Evolutionary conservation across 2,888 invertebrate genomes (phyloP).

Genomic region (Prenolepis imparis): DNA sequence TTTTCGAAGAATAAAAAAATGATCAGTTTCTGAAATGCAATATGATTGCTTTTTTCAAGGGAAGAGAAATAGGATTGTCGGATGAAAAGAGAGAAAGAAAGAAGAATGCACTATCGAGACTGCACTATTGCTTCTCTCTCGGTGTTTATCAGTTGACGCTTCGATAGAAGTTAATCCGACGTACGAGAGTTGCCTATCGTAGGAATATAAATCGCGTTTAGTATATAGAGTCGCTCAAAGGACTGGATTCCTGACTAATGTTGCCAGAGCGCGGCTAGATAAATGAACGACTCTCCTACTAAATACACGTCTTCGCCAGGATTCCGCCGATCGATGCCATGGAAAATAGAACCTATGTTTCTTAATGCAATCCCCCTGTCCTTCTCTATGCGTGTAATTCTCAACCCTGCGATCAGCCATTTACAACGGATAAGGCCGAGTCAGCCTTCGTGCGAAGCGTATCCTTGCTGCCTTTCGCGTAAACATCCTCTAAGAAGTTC

Average conservation of each 20-base stretch:
- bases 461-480: slow-evolving; percentile 42
- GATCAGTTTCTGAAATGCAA: background rate
- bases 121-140: background rate
- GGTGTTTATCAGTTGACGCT: slow-evolving; percentile 29
- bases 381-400: slow-evolving; percentile 59
- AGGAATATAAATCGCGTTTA: slow-evolving; percentile 66
- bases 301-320: slow-evolving; percentile 64
- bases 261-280: slow-evolving; percentile 58
- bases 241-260: slow-evolving; percentile 75
- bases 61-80: background rate
- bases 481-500: slow-evolving; percentile 52
- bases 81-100: background rate
- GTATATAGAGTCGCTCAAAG: slow-evolving; percentile 64
- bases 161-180: slow-evolving; percentile 29
- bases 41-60: background rate
- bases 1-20: background rate
- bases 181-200: slow-evolving; percentile 56
- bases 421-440: slow-evolving; percentile 28
- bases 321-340: slow-evolving; percentile 60
- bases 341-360: slow-evolving; percentile 66
- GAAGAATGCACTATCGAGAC: background rate
- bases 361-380: slow-evolving; percentile 60
- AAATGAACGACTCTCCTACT: slow-evolving; percentile 61
- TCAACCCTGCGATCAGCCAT: slow-evolving; percentile 54
- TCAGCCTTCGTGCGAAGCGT: slow-evolving; percentile 43